Evolutionary conservation across 2,113 vertebrate species (phyloP).

Genomic region (Chionis minor): DNA sequence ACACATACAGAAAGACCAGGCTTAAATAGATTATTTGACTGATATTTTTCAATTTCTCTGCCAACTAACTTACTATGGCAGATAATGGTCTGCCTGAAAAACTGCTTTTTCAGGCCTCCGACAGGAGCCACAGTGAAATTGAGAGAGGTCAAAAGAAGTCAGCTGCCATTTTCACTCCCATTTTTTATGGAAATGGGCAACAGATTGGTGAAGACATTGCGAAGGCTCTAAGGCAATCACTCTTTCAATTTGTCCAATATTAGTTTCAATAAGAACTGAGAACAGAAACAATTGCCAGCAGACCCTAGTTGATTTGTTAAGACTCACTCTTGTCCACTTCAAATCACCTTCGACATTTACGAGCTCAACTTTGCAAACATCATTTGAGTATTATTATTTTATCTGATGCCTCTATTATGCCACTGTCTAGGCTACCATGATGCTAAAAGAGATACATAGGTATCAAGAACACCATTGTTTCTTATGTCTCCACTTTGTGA

Average conservation of each 20-base stretch:
- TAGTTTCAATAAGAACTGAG: slow-evolving; percentile 59
- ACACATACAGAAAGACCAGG: background rate
- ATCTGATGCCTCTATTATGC: slow-evolving; percentile 37
- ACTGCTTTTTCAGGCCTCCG: slow-evolving; percentile 53
- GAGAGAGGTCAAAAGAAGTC: slow-evolving; percentile 71
- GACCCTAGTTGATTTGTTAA: slow-evolving; percentile 54
- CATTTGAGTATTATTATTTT: slow-evolving; percentile 65
- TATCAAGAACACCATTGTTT: background rate
- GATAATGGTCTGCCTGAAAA: slow-evolving; percentile 68
- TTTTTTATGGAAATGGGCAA: slow-evolving; percentile 75
- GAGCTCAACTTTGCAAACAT: slow-evolving; percentile 54
- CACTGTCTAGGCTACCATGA: background rate
- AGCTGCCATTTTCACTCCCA: slow-evolving; percentile 73
- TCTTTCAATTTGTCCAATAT: slow-evolving; percentile 70
- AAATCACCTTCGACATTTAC: slow-evolving; percentile 64
- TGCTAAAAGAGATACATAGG: background rate
- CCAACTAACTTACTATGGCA: slow-evolving; percentile 55
- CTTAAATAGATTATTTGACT: slow-evolving; percentile 40
- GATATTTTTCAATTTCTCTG: slow-evolving; percentile 69
- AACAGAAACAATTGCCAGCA: slow-evolving; percentile 64
- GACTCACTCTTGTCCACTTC: slow-evolving; percentile 59
- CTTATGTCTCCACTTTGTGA: background rate
- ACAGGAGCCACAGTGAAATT: slow-evolving; percentile 54
- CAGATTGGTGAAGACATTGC: slow-evolving; percentile 57
- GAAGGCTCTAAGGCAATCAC: slow-evolving; percentile 60